Evolutionary conservation across 2,888 invertebrate genomes (phyloP), one percentile per base, ranked within the genome.

Genomic region (Andrena chrysosceles): DNA sequence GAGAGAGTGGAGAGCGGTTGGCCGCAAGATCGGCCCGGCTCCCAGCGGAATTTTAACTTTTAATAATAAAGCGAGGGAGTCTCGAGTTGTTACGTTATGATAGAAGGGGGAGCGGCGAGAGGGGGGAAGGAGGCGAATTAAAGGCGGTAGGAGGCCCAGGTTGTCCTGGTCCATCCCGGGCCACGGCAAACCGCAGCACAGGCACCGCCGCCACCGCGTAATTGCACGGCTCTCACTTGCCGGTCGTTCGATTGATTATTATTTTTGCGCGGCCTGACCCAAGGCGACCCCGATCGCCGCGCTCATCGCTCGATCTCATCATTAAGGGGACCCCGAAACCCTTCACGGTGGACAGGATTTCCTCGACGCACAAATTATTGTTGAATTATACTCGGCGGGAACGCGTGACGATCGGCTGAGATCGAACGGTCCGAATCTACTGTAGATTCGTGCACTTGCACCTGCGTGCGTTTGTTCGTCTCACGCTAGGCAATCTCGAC

Each of bases 21-120:
- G 84, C 87, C 90, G 85, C 87, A 88, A 85, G 86, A 90, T 90
- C 90, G 88, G 86, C 83, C 67, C 77, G 88, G 88, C 90, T 91
- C 90, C 89, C 90, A 89, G 83, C 84, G 91, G 91, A 89, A 90
- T 91, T 92, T 92, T 85, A 93, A 92, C 91, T 93, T 93, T 93
- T 93, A 93, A 93, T 93, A 92, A 93, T 90, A 92, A 93, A 92
- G 92, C 92, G 93, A 92, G 92, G 93, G 92, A 91, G 92, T 91
- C 87, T 85, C 88, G 88, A 85, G 91, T 91, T 92, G 91, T 91
- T 90, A 87, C 89, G 89, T 91, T 91, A 90, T 89, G 91, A 91
- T 90, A 88, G 81, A 87, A 84, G 71, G 71, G 66, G 63, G 77
- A 74, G 82, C 16, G 52, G 87, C 70, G 76, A 29, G 66, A 42